Evolutionary conservation across 30 jellyfish, hydroid and myxozoan genomes (phyloP).

Genomic region (Sanderia malayensis): DNA sequence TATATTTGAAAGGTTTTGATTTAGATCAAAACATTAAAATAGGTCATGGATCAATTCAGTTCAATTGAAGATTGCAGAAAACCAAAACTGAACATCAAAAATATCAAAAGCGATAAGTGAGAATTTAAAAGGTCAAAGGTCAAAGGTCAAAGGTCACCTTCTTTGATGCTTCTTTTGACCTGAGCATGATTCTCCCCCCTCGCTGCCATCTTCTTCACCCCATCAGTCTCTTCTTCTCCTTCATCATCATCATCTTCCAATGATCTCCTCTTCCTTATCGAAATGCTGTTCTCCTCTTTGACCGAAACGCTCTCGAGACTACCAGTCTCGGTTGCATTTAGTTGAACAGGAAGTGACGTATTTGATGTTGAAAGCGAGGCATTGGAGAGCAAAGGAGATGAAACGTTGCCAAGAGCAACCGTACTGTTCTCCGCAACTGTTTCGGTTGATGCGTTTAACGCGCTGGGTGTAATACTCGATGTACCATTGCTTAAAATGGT

Average conservation of each 20-base stretch:
- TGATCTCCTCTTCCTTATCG: slow-evolving; percentile 50
- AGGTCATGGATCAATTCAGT: neutral
- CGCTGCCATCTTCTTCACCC: slow-evolving; percentile 71
- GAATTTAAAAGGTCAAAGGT: no score
- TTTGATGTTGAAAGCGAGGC: slow-evolving; percentile 12
- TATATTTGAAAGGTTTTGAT: no score
- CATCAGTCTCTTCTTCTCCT: slow-evolving; percentile 28
- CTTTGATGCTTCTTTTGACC: slow-evolving; percentile 20
- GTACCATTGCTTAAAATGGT: no score
- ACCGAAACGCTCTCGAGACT: slow-evolving; percentile 20
- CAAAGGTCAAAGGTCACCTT: slow-evolving; percentile 3
- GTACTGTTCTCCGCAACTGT: no score
- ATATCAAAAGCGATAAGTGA: no score
- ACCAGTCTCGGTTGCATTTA: slow-evolving; percentile 2
- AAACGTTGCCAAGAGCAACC: no score
- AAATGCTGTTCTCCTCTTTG: slow-evolving; percentile 27
- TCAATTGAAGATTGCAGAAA: no score
- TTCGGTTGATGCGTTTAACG: no score
- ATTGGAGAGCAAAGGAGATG: no score
- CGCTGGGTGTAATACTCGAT: no score
- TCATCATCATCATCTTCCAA: slow-evolving; percentile 39
- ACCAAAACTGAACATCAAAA: no score
- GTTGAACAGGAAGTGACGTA: neutral
- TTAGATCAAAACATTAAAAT: neutral
- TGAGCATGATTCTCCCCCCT: slow-evolving; percentile 50